Percentiles rank a stretch among this genome's conserved stretches.
Conservation (phyloP, 2,797 vertebrate species). For the Sebastes kiyomatsui region DNA sequence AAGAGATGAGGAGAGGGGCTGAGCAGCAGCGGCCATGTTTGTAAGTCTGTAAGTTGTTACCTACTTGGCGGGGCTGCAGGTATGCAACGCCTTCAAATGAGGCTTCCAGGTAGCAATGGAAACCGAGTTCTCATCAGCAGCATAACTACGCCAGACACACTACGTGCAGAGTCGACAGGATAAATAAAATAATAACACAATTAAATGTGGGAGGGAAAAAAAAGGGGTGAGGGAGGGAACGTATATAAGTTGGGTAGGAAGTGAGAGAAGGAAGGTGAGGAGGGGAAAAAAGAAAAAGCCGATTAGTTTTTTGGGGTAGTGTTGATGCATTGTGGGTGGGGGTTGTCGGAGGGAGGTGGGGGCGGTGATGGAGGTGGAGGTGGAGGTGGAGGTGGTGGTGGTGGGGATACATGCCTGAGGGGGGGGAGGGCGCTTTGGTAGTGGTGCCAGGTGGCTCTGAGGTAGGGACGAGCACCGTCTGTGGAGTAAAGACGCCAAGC, state of each 20-base stretch:
- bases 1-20: slow-evolving; percentile 37
- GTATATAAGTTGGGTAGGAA: slow-evolving; percentile 75
- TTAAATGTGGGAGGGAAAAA: slow-evolving; percentile 57
- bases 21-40: slow-evolving; percentile 84
- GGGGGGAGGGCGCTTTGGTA: slow-evolving; percentile 89
- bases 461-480: slow-evolving; percentile 85
- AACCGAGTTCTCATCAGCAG: slow-evolving; percentile 99
- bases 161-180: slow-evolving; percentile 84
- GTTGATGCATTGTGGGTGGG: slow-evolving; percentile 59
- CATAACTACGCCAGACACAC: slow-evolving; percentile 99
- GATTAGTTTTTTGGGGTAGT: slow-evolving; percentile 68
- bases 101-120: slow-evolving; percentile 99
- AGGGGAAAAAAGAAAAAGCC: slow-evolving; percentile 77
- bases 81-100: slow-evolving; percentile 99
- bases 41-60: slow-evolving; percentile 84
- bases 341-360: slow-evolving; percentile 20
- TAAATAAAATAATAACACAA: slow-evolving; percentile 68
- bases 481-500: slow-evolving; percentile 91
- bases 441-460: slow-evolving; percentile 89
- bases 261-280: slow-evolving; percentile 41
- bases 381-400: slow-evolving; percentile 33
- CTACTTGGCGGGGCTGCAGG: slow-evolving; percentile 99
- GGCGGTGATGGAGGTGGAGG: slow-evolving; percentile 12
- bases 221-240: slow-evolving; percentile 64
- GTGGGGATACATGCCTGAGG: slow-evolving; percentile 89